Base-by-base conservation (phyloP, 2,888 invertebrate species). In the Slavum lentiscoides region DNA sequence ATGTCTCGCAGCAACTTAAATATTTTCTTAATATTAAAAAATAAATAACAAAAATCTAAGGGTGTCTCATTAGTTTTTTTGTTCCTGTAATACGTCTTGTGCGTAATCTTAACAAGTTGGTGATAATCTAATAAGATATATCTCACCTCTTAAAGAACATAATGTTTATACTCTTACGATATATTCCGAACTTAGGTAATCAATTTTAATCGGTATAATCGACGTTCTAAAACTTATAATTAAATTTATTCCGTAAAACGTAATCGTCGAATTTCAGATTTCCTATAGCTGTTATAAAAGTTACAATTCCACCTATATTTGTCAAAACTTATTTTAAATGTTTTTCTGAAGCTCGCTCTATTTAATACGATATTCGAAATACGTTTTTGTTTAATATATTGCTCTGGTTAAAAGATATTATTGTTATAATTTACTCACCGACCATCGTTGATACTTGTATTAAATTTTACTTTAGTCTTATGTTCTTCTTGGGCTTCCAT, bases 361-460 rank as follows among this genome's bases (percentile, higher is more conserved):
- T n/a, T 62, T 15, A 17, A 62, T 8, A 15, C 8, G 67, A n/a
- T 13, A 21, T n/a, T 39, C 5, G 67, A 67, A 43, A 1, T 67
- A 67, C 13, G 67, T 43, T 2, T 19, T 19, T 19, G 19, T 19
- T 55, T 55, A 19, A 19, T 55, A 19, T 55, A 19, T 55, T 55
- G 4, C 19, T 6, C 19, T 55, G 17, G 55, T 55, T 53, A 17
- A 3, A 55, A 7, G 5, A 55, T 4, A 17, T 19, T 6, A 55
- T 55, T 19, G 6, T n/a, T n/a, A 23, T 37, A 21, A 39, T 64
- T 39, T 53, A 64, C 88, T 87, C 86, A 92, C 91, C 90, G 88
- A 83, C 91, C 92, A 86, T 94, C 93, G 84, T 91, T 91, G 62
- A 94, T 87, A 81, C 91, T 89, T 82, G 89, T 89, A 23, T 90